These are phyloP conservation scores for Idris sp. DNA, from an alignment of 1,140 invertebrate genomes.

Conservation along the genomic window DNA sequence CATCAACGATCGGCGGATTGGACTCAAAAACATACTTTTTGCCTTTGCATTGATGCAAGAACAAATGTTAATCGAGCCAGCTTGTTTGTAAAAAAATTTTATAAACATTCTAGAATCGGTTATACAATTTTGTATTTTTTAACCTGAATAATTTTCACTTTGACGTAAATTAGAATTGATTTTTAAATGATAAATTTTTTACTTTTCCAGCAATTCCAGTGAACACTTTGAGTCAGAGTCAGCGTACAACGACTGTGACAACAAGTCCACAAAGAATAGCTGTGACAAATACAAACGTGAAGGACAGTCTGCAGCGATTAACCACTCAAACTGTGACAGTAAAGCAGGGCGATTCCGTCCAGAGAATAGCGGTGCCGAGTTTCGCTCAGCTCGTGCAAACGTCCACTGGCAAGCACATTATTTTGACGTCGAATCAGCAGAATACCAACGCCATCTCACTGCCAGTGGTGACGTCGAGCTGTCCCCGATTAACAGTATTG, in stretches of 20 bases:
- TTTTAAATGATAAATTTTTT: no score
- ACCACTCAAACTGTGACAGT: constrained; percentile 74
- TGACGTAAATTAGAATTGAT: no score
- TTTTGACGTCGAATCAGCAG: constrained; percentile 79
- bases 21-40: constrained; percentile 53
- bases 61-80: constrained; percentile 69
- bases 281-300: constrained; percentile 70
- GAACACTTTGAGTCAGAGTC: constrained; percentile 73
- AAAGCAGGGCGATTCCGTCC: constrained; percentile 77
- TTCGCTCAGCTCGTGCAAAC: constrained; percentile 85
- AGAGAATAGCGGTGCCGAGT: constrained; percentile 77
- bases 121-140: constrained; percentile 44
- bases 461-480: constrained; percentile 77
- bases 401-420: constrained; percentile 83
- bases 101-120: constrained; percentile 74
- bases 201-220: constrained; percentile 76
- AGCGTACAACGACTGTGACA: constrained; percentile 68
- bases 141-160: no score
- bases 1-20: constrained; percentile 74
- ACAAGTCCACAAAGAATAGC: constrained; percentile 76
- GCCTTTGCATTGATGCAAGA: constrained; percentile 75
- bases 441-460: constrained; percentile 76
- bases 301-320: constrained; percentile 71
- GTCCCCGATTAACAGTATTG: constrained; percentile 80
- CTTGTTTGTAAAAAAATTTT: constrained; percentile 69